Conservation (phyloP, 2,888 invertebrate genomes). For the Drosophila dives region DNA sequence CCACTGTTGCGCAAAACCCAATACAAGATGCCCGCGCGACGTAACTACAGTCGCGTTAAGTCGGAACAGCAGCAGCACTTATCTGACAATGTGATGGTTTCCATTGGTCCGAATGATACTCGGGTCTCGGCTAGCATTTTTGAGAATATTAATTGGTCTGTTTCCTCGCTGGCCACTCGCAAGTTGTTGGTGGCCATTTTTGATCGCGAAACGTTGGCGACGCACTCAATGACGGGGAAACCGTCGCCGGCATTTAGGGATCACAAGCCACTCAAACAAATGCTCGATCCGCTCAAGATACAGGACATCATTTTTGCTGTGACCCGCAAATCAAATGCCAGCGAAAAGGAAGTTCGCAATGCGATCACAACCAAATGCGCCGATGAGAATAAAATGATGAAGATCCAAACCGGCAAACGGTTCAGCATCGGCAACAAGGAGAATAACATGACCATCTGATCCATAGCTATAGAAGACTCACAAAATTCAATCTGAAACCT, state of each 20-base stretch:
- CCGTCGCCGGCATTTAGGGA: constrained; percentile 86
- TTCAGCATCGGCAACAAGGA: constrained; percentile 67
- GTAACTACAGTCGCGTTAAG: constrained; percentile 12
- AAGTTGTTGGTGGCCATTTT: constrained; percentile 87
- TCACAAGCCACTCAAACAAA: constrained; percentile 82
- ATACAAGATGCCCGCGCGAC: constrained; percentile 39
- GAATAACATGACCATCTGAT: constrained; percentile 36
- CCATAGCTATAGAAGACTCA: neutral
- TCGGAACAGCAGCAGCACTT: constrained; percentile 8
- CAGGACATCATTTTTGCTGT: constrained; percentile 87
- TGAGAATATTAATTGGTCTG: constrained; percentile 86
- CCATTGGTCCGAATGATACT: constrained; percentile 85
- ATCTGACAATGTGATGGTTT: constrained; percentile 67
- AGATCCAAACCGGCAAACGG: constrained; percentile 82
- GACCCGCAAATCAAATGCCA: constrained; percentile 86
- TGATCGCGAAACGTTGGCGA: constrained; percentile 87
- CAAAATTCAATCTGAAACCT: neutral
- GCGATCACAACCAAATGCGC: constrained; percentile 88
- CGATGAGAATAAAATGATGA: constrained; percentile 88
- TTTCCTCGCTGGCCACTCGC: constrained; percentile 86
- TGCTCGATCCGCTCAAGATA: constrained; percentile 86
- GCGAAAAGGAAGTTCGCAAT: constrained; percentile 87
- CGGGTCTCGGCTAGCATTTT: constrained; percentile 84
- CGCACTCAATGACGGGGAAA: constrained; percentile 88
- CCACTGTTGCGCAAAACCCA: constrained; percentile 17